Conservation (phyloP, 2,888 invertebrate genomes). For the Eilema sororculum region DNA sequence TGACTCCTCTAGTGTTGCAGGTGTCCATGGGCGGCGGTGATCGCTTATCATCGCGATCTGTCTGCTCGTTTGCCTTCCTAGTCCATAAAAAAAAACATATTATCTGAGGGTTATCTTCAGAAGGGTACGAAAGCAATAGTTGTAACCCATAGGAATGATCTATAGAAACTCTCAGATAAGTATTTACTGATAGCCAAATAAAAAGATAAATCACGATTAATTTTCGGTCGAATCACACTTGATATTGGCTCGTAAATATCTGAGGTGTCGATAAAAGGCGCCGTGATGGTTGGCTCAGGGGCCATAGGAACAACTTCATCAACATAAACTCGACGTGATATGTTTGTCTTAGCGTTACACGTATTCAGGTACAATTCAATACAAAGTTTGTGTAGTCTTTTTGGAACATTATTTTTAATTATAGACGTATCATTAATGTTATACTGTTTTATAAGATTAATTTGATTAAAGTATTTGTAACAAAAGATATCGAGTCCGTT, state of each 20-base stretch:
- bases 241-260: constrained; percentile 9
- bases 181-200: neutral
- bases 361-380: constrained; percentile 9
- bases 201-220: neutral
- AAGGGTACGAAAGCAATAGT: no score
- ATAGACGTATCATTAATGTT: neutral
- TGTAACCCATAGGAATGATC: no score
- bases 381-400: neutral
- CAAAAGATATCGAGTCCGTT: no score
- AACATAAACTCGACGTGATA: constrained; percentile 17
- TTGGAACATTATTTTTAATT: neutral
- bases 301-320: constrained; percentile 15
- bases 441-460: neutral
- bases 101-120: no score
- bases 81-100: no score
- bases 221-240: neutral
- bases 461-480: neutral
- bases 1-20: no score
- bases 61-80: no score
- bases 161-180: neutral
- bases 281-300: constrained; percentile 1
- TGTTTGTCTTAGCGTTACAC: constrained; percentile 15
- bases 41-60: no score
- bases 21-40: no score
- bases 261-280: constrained; percentile 11